Evolutionary conservation across 2,113 vertebrate species (phyloP).

Genomic region (Xiphias gladius): DNA sequence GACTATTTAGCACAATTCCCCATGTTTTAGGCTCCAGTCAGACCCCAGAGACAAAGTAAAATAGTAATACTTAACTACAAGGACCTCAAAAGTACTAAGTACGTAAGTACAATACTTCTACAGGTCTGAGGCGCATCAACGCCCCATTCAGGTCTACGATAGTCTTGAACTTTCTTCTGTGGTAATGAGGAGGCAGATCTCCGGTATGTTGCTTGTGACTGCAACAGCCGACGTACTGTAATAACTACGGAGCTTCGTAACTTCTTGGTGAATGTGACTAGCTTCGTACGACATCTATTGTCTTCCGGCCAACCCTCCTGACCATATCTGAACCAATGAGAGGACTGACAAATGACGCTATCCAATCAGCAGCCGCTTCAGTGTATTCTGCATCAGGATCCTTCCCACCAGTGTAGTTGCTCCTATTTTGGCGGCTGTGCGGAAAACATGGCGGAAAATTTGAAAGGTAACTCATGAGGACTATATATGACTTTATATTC

Average conservation of each 20-base stretch:
- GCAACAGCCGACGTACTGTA: no score
- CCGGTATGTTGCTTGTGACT: no score
- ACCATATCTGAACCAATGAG: slow-evolving; percentile 45
- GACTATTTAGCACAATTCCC: no score
- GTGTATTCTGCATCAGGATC: background rate
- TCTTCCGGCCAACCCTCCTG: background rate
- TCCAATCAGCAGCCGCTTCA: slow-evolving; percentile 66
- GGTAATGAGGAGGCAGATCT: no score
- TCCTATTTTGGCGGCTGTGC: slow-evolving; percentile 76
- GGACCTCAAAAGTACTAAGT: no score
- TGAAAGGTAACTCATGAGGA: slow-evolving; percentile 78
- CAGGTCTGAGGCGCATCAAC: no score
- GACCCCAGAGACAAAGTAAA: no score
- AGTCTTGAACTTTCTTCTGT: no score
- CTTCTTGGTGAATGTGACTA: background rate
- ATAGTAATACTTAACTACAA: no score
- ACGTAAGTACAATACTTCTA: no score
- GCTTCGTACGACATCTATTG: background rate
- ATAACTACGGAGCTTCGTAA: background rate
- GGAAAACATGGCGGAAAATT: slow-evolving; percentile 84
- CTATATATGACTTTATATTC: background rate
- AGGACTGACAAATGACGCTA: background rate
- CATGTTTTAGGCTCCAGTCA: no score
- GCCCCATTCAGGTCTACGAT: no score
- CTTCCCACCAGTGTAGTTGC: slow-evolving; percentile 1